Evolutionary conservation across 1,140 invertebrate genomes (phyloP).

Genomic region (Sitobion miscanthi): DNA sequence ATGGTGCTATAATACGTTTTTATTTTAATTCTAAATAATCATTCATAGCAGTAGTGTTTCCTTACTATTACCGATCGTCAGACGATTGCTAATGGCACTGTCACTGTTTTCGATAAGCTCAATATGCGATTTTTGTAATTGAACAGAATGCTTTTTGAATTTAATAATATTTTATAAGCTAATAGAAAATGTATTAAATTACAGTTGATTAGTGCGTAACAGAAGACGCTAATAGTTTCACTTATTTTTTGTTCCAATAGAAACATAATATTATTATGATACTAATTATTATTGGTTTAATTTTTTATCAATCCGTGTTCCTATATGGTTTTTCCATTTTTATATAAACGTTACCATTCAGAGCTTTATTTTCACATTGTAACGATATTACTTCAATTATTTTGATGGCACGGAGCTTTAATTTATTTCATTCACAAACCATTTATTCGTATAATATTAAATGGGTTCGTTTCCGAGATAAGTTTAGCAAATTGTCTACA

Average conservation of each 20-base stretch:
- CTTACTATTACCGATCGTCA: neutral
- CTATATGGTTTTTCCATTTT: neutral
- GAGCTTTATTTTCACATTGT: neutral
- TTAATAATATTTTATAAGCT: neutral
- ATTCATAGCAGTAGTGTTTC: neutral
- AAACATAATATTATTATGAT: no score
- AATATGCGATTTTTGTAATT: neutral
- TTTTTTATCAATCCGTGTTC: neutral
- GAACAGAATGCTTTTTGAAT: neutral
- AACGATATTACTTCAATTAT: neutral
- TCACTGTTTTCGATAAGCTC: neutral
- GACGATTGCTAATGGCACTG: no score
- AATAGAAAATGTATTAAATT: neutral
- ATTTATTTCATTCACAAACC: neutral
- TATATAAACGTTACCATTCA: neutral
- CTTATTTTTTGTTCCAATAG: no score
- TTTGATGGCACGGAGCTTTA: neutral
- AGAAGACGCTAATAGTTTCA: neutral
- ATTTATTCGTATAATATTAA: neutral
- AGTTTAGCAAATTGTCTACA: neutral
- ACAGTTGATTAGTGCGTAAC: neutral
- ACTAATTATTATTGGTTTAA: neutral
- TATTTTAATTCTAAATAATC: neutral
- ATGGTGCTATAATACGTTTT: neutral
- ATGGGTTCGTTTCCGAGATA: neutral